phyloP scores from a whole-genome alignment of 2,113 vertebrate genomes.

The Trematomus loennbergii region DNA sequence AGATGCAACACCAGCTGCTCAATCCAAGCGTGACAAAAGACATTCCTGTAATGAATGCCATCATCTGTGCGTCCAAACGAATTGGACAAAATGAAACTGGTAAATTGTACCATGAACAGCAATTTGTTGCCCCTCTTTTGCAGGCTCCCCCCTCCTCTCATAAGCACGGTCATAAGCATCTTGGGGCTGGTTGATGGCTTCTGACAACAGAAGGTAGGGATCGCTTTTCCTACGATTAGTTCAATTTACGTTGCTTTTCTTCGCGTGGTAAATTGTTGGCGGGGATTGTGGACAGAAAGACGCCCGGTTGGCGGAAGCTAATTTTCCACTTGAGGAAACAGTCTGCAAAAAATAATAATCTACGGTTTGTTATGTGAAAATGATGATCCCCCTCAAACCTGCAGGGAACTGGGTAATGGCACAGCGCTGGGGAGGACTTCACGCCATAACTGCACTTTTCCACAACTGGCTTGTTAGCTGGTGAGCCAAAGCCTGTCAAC shows the following conservation, averaged over 20 bases:
- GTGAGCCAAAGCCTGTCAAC: conserved; percentile 64
- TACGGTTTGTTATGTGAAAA: conserved; percentile 81
- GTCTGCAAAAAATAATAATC: conserved; percentile 84
- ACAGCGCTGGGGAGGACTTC: conserved; percentile 68
- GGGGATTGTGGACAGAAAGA: conserved; percentile 64
- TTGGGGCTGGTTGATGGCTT: conserved; percentile 62
- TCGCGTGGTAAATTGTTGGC: conserved; percentile 66
- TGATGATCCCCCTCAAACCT: conserved; percentile 75
- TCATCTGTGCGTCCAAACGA: conserved; percentile 59
- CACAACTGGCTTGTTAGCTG: conserved; percentile 75
- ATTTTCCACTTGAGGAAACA: conserved; percentile 83
- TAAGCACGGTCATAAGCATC: conserved; percentile 43
- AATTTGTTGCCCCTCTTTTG: conserved; percentile 51
- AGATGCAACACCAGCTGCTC: conserved; percentile 60
- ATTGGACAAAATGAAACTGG: conserved; percentile 50
- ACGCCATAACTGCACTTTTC: conserved; percentile 68
- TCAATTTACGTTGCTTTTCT: conserved; percentile 72
- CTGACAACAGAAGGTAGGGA: conserved; percentile 68
- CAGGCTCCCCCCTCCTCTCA: conserved; percentile 34
- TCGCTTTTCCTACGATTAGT: conserved; percentile 74
- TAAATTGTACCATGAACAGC: conserved; percentile 59
- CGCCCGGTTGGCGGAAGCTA: conserved; percentile 65
- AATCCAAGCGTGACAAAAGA: conserved; percentile 60
- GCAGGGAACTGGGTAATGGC: conserved; percentile 77
- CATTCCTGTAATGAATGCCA: conserved; percentile 61